Conservation (phyloP, 2,113 vertebrate genomes). For the Xyliphius kryptos region DNA sequence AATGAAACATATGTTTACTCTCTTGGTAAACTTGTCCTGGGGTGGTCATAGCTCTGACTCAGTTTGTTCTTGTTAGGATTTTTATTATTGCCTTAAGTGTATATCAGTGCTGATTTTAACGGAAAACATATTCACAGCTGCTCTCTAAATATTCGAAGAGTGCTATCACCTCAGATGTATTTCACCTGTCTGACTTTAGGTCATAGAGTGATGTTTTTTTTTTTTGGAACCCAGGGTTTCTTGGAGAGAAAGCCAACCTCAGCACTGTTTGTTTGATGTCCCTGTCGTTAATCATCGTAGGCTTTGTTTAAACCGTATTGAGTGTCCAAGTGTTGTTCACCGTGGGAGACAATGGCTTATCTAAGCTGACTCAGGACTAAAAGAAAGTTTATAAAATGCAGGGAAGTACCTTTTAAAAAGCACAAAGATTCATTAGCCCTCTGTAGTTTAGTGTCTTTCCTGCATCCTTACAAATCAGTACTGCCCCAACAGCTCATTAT, state of each 20-base stretch:
- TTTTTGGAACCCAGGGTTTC: constrained; percentile 7
- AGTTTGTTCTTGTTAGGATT: too few species aligned
- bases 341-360: constrained; percentile 41
- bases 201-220: constrained; percentile 15
- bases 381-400: constrained; percentile 51
- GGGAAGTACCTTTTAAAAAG: constrained; percentile 44
- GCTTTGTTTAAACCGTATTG: constrained; percentile 46
- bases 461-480: constrained; percentile 36
- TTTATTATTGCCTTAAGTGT: too few species aligned
- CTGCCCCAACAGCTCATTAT: constrained; percentile 31
- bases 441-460: constrained; percentile 27
- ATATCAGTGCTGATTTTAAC: too few species aligned
- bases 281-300: constrained; percentile 41
- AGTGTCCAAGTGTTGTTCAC: constrained; percentile 37
- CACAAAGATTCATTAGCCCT: constrained; percentile 40
- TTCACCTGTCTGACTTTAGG: too few species aligned
- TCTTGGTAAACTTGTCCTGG: too few species aligned
- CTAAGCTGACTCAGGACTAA: constrained; percentile 38
- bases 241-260: constrained; percentile 23
- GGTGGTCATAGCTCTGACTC: too few species aligned
- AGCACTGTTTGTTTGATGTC: constrained; percentile 42
- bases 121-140: background rate
- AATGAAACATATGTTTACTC: too few species aligned
- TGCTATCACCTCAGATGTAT: too few species aligned
- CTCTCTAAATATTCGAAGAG: background rate